Evolutionary conservation across 2,797 vertebrate genomes (phyloP).

Genomic region (Notamacropus eugenii): DNA sequence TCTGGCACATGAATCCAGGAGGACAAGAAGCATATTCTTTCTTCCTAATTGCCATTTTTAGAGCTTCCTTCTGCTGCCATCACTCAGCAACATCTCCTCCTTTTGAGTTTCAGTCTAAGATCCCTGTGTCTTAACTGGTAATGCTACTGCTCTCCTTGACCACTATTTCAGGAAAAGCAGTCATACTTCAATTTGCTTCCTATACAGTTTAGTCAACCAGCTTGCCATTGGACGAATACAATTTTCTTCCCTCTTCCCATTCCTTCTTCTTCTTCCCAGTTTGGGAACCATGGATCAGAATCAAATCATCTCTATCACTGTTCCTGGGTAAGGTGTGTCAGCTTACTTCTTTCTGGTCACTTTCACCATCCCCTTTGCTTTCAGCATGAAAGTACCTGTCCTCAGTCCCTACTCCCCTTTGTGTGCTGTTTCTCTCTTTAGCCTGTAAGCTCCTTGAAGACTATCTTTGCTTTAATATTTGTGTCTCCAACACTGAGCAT

Average conservation of each 20-base stretch:
- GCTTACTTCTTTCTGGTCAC: background rate
- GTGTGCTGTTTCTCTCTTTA: background rate
- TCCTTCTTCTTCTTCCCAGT: background rate
- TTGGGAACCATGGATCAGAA: background rate
- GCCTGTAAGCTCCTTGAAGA: background rate
- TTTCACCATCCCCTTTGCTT: background rate
- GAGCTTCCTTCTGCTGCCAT: background rate
- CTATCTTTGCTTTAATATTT: background rate
- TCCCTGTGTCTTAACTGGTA: background rate
- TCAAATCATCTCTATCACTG: background rate
- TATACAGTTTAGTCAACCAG: background rate
- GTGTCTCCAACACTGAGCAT: background rate
- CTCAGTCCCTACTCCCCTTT: background rate
- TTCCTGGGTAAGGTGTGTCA: background rate
- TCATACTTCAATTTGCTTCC: background rate
- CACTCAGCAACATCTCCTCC: background rate
- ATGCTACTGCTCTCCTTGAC: background rate
- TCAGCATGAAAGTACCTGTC: background rate
- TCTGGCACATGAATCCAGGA: background rate
- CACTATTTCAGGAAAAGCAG: background rate
- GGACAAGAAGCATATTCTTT: background rate
- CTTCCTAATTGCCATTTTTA: background rate
- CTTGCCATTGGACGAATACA: background rate
- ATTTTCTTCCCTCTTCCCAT: background rate
- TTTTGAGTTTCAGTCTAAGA: background rate